Base-by-base conservation (phyloP, 2,797 vertebrate species). In the Xerus rutilus region DNA sequence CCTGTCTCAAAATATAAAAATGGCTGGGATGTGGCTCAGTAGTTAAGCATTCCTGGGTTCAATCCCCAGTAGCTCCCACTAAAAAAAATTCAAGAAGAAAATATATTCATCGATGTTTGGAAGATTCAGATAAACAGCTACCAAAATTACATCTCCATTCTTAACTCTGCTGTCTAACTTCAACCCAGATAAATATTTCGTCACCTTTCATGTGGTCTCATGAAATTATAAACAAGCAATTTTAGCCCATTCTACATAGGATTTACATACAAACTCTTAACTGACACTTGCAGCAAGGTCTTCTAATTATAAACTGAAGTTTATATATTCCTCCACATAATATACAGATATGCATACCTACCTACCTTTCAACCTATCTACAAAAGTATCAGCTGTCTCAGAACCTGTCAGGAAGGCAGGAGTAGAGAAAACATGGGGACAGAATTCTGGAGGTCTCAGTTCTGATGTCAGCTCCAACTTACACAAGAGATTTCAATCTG, bases 241-340 rank as follows among this genome's bases (percentile, higher is more conserved):
- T 89, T 86, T 35, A 67, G 81, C n/a, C 39, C 49, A 2, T 64
- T 91, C 28, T 86, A 79, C 1, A 2, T 52, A 83, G 65, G 74
- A 92, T 45, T 91, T 92, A 92, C 52, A 95, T 3, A 57, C 35
- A 83, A 82, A 88, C 5, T 82, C 32, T 87, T 73, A 78, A 73
- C 15, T 93, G 32, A 64, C 13, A 45, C 28, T 94, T 73, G 54
- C 32, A 67, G 32, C 65, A 32, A 92, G 88, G 39, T 64, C 54
- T 25, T 92, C 21, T 70, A 87, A 89, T 62, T 45, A 77, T 35
- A 93, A 79, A 83, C 13, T 49, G 54, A 89, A 77, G 74, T 43
- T 30, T 84, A 14, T 5, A 43, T 14, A 81, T 62, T 62, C 47
- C 15, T 86, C 20, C 39, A 72, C 73, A 52, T 49, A 70, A 89